Base-by-base conservation (phyloP, 1,140 invertebrate genomes). In the Drosophila sp. region DNA sequence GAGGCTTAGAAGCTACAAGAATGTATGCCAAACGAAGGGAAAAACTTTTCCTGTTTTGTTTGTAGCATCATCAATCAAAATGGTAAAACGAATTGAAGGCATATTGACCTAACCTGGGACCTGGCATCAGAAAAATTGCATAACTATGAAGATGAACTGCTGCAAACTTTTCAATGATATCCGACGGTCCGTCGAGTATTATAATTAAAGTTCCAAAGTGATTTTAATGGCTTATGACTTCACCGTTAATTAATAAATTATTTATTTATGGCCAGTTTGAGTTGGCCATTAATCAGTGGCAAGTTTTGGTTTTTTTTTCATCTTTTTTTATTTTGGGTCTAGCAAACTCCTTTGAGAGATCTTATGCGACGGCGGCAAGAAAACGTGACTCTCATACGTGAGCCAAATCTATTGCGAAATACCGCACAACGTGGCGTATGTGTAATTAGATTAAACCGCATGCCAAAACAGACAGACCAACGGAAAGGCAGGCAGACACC, bases 401-500 rank as follows among this genome's bases (percentile, higher is more conserved):
- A 76, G 66, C 32, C 56, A 64, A 60, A 55, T 50, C 56, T 70
- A 69, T 87, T 87, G 79, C 67, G 83, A 79, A 79, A 87, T 65
- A 47, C 63, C 71, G 84, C 84, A 74, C 84, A 80, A 89, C 84
- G 85, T 85, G 84, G 84, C 85, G 85, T 89, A 89, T 89, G 84
- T 90, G 84, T 89, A 89, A 89, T 89, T 89, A 89, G 85, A 84
- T 89, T 90, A 89, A 85, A 83, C 83, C 72, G 84, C 83, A 87
- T 87, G 72, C 83, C 83, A 79, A 87, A 83, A 82, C 70, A 77
- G 71, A 62, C 79, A 40, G 66, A 74, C 44, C 25, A 7, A 50
- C 44, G 27, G 44, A 50, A 23, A 5, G 4, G 27, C 2, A 50
- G 23, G 25, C 44, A 50, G 44, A 50, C 44, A 50, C 70, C 66